A percentile compares a stretch with the other conserved stretches of the same genome.
Evolutionary conservation across 2,888 invertebrate genomes (phyloP).

Genomic region (Eupithecia centaureata): DNA sequence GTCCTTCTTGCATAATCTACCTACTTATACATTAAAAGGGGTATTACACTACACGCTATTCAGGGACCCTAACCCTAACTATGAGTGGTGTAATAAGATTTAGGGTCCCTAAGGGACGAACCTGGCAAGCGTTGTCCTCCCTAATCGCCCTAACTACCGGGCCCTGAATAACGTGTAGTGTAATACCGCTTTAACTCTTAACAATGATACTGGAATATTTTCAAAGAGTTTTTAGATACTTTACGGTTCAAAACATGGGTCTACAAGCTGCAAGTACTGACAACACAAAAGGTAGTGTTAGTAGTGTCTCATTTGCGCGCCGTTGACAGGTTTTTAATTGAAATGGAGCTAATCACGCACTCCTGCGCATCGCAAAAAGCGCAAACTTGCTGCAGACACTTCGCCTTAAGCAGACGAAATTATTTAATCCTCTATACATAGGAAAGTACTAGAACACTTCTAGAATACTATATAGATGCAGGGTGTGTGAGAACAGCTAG

Average conservation of each 20-base stretch:
- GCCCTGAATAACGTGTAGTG: too few relatives aligned
- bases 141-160: too few relatives aligned
- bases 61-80: too few relatives aligned
- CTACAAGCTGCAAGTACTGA: background rate
- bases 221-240: background rate
- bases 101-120: too few relatives aligned
- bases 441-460: background rate
- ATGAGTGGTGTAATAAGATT: too few relatives aligned
- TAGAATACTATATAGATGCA: slow-evolving; percentile 22
- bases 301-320: slow-evolving; percentile 23
- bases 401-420: slow-evolving; percentile 50
- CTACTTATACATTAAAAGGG: too few relatives aligned
- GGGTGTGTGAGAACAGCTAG: background rate
- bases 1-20: too few relatives aligned
- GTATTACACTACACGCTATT: too few relatives aligned
- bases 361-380: slow-evolving; percentile 26
- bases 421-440: slow-evolving; percentile 48
- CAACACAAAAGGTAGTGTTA: slow-evolving; percentile 18
- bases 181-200: background rate
- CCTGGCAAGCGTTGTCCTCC: too few relatives aligned
- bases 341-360: slow-evolving; percentile 36
- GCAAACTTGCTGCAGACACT: slow-evolving; percentile 36
- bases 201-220: background rate
- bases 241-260: background rate
- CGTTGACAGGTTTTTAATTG: slow-evolving; percentile 34